Percentiles rank a stretch among this genome's conserved stretches.
Evolutionary conservation across 2,797 vertebrate species (phyloP).

Genomic region (Chelidonichthys spinosus): DNA sequence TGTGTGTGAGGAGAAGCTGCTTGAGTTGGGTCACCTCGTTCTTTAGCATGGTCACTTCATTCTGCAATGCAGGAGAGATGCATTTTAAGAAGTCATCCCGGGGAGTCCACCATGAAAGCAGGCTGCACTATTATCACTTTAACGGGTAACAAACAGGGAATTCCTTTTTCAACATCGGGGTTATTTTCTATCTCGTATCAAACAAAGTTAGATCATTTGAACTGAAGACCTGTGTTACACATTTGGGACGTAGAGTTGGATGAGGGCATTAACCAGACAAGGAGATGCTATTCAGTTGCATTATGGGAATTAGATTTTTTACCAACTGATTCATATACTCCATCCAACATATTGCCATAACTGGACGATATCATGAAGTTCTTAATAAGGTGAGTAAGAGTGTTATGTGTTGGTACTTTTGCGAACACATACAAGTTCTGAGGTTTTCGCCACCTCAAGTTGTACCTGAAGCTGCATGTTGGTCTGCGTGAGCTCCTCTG

Average conservation of each 20-base stretch:
- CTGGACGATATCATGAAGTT: not conserved
- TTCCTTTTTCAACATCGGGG: not conserved
- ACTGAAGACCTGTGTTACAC: not conserved
- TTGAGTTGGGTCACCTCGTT: conserved; percentile 99
- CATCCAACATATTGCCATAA: not conserved
- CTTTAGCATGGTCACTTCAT: conserved; percentile 99
- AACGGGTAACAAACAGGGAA: not conserved
- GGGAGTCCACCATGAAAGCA: not conserved
- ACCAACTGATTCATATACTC: not conserved
- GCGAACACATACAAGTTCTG: too few relatives aligned
- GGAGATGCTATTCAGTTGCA: conserved; percentile 8
- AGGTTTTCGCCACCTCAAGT: not conserved
- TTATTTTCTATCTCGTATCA: not conserved
- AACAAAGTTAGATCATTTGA: not conserved
- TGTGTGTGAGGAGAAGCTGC: conserved; percentile 98
- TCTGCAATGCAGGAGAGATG: conserved; percentile 80
- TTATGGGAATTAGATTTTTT: conserved; percentile 1
- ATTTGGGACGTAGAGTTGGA: not conserved
- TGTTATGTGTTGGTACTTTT: not conserved
- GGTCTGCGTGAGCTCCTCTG: conserved; percentile 99
- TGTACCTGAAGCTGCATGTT: conserved; percentile 99
- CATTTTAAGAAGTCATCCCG: not conserved
- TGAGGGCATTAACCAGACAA: not conserved
- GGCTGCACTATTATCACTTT: not conserved
- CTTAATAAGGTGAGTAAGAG: not conserved